A percentile compares a stretch with the other conserved stretches of the same genome.
phyloP scores from a whole-genome alignment of 2,113 vertebrate species.

The Conger conger region DNA sequence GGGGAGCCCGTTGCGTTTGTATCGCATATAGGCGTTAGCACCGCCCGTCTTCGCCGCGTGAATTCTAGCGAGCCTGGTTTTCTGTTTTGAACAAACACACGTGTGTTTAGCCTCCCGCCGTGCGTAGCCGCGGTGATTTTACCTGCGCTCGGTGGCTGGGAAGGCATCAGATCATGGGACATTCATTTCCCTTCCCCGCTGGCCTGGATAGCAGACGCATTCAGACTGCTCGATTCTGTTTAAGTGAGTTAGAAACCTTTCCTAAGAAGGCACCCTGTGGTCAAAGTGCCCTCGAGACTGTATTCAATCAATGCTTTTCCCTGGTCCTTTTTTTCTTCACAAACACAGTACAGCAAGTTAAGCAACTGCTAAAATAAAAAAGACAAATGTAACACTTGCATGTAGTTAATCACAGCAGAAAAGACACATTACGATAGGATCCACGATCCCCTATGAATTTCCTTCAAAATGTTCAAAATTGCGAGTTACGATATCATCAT shows the following conservation, averaged over 20 bases:
- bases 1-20: conserved; percentile 93
- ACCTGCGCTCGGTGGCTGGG: background rate
- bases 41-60: conserved; percentile 91
- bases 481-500: background rate
- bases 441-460: background rate
- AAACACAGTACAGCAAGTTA: no score
- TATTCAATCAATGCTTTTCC: no score
- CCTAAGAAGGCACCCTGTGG: no score
- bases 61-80: conserved; percentile 94
- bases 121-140: background rate
- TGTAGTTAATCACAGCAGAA: no score
- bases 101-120: conserved; percentile 65
- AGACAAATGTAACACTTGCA: no score
- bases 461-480: background rate
- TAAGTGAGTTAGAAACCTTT: background rate
- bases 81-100: conserved; percentile 82
- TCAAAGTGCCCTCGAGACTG: no score
- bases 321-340: no score
- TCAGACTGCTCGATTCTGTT: background rate
- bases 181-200: background rate
- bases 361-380: no score
- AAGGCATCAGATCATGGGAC: background rate
- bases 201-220: background rate
- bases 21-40: conserved; percentile 95
- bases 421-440: background rate